A percentile compares a stretch with the other conserved stretches of the same genome.
These are phyloP conservation scores for Pelobates cultripes DNA, from an alignment of 2,797 vertebrate species.

Conservation along the genomic window DNA sequence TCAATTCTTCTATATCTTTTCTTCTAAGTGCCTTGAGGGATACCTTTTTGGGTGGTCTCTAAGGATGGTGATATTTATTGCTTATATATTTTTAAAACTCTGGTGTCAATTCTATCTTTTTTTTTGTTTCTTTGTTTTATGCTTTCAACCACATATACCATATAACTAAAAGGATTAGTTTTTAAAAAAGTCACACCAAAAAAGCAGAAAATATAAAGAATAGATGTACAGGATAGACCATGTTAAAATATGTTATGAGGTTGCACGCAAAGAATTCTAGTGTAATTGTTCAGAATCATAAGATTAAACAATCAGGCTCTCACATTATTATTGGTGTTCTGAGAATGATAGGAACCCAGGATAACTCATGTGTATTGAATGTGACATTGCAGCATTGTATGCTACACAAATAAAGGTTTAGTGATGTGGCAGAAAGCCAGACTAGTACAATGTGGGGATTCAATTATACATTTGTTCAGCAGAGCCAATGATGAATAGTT, in stretches of 20 bases:
- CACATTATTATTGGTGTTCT: background rate
- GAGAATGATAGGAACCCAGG: conserved; percentile 31
- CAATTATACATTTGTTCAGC: conserved; percentile 48
- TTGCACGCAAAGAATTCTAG: background rate
- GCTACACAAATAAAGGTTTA: conserved; percentile 34
- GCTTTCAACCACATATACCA: too few relatives aligned
- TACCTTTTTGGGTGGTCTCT: too few relatives aligned
- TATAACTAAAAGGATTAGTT: too few relatives aligned
- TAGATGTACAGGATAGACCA: too few relatives aligned
- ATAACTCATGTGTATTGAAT: conserved; percentile 20
- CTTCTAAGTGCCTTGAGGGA: too few relatives aligned
- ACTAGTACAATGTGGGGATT: conserved; percentile 41
- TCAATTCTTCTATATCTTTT: too few relatives aligned
- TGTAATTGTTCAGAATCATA: background rate
- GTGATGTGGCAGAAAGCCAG: conserved; percentile 43
- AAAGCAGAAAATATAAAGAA: too few relatives aligned
- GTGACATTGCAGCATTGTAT: conserved; percentile 34
- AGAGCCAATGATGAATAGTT: conserved; percentile 45
- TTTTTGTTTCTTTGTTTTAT: too few relatives aligned
- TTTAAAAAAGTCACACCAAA: too few relatives aligned
- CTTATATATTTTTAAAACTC: too few relatives aligned
- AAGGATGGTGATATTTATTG: too few relatives aligned
- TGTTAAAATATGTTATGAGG: background rate
- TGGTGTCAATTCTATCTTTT: too few relatives aligned
- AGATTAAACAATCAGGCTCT: background rate